Evolutionary conservation across 2,113 vertebrate species (phyloP), one percentile per base, ranked within the genome.

Genomic region (Gambusia affinis): DNA sequence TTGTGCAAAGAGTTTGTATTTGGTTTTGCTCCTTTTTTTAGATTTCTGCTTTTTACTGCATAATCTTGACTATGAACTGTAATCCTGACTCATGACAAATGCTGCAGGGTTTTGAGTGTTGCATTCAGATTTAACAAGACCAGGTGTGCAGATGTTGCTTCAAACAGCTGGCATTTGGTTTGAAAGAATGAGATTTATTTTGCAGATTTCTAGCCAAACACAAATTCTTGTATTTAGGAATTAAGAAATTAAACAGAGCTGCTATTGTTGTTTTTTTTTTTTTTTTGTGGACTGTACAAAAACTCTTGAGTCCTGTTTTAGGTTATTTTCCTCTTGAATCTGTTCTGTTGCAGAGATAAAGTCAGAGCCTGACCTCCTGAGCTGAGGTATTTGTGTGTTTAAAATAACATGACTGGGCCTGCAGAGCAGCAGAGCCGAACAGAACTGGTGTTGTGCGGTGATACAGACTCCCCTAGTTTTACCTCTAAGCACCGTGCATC

Each of bases 391-490:
- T 51, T 70, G 81, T 81, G 80, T 80, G 79, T 81, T 73, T 60
- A 27, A 8, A 70, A 60, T 24, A 15, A 83, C 92, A 69, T 88
- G 92, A 89, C 73, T 4, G n/a, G 84, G 66, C 90, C 81, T 91
- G 91, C 81, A 78, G 76, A 72, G 76, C 14, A 69, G 72, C 39
- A 14, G 72, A 28, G 66, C 3, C 64, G 66, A 91, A 92, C 89
- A 91, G 88, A 89, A 82, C 72, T 42, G 37, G 19, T 71, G 47
- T 84, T 93, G 90, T 92, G 85, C 73, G 33, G 64, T 2, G 3
- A 35, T 61, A 73, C 31, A 24, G 75, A 67, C 65, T 12, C 73
- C 27, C 85, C 70, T 84, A 85, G 68, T 77, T 51, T 35, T 68
- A n/a, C 44, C 33, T 84, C 85, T 54, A 75, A 73, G 79, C 63